These are phyloP conservation scores for Colletes gigas DNA, from an alignment of 1,140 invertebrate species.

Conservation along the genomic window DNA sequence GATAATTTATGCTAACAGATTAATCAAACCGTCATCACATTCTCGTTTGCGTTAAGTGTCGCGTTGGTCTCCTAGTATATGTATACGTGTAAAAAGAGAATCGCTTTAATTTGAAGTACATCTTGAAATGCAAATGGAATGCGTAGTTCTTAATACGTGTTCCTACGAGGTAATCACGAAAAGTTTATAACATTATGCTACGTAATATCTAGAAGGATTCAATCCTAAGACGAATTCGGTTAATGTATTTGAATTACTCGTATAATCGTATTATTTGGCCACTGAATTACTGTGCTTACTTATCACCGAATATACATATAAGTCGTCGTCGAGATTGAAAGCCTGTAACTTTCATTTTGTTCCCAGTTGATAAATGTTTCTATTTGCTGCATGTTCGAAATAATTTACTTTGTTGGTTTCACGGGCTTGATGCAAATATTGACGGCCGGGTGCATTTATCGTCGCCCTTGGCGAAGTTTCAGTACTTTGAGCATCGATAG, in stretches of 20 bases:
- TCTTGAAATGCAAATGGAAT: conserved; percentile 72
- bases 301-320: conserved; percentile 43
- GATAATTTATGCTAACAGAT: conserved; percentile 35
- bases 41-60: conserved; percentile 6
- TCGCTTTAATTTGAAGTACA: conserved; percentile 36
- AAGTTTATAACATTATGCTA: conserved; percentile 51
- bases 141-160: conserved; percentile 58
- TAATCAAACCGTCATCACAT: conserved; percentile 19
- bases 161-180: conserved; percentile 62
- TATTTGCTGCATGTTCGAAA: conserved; percentile 36
- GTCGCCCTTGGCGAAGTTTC: neutral
- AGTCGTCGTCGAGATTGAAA: conserved; percentile 44
- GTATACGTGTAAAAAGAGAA: conserved; percentile 54
- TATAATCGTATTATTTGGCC: conserved; percentile 68
- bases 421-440: neutral
- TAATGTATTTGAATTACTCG: conserved; percentile 47
- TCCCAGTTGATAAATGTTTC: conserved; percentile 55
- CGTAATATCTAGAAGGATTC: conserved; percentile 60
- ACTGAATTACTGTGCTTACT: conserved; percentile 60
- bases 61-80: conserved; percentile 27
- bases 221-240: conserved; percentile 41
- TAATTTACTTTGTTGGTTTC: neutral
- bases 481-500: conserved; percentile 1
- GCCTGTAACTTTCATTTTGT: conserved; percentile 58
- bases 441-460: neutral